Conservation (phyloP, 2,888 invertebrate genomes). For the Antheraea assamensis region DNA sequence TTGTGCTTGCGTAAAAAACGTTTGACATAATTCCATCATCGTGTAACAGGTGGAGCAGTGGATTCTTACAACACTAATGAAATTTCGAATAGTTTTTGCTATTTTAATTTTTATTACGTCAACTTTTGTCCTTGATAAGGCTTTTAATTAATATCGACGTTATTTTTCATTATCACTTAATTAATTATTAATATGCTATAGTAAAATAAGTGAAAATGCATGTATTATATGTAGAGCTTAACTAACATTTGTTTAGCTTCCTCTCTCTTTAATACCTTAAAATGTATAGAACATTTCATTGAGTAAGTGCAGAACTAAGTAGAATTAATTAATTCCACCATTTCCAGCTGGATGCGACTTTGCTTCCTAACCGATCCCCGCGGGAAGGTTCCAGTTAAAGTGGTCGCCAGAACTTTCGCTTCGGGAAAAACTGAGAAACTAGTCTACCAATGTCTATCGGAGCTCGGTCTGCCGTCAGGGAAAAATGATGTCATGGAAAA, state of each 20-base stretch:
- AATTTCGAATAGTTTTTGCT: too few species aligned
- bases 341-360: slow-evolving; percentile 98
- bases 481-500: slow-evolving; percentile 98
- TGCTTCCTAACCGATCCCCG: slow-evolving; percentile 96
- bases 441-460: slow-evolving; percentile 97
- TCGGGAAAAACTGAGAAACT: slow-evolving; percentile 99
- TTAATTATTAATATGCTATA: too few species aligned
- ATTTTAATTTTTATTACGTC: too few species aligned
- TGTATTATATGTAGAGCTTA: neutral
- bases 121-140: too few species aligned
- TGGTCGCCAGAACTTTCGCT: slow-evolving; percentile 98
- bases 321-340: neutral
- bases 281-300: neutral
- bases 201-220: neutral
- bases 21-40: too few species aligned
- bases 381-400: slow-evolving; percentile 98
- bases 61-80: too few species aligned
- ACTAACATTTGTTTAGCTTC: neutral
- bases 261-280: neutral
- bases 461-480: slow-evolving; percentile 95
- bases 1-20: too few species aligned
- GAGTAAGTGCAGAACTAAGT: neutral
- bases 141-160: too few species aligned
- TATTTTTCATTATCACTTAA: too few species aligned
- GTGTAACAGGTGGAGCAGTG: too few species aligned